Evolutionary conservation across 2,113 vertebrate genomes (phyloP), one percentile per base, ranked within the genome.

Genomic region (Sprattus sprattus): DNA sequence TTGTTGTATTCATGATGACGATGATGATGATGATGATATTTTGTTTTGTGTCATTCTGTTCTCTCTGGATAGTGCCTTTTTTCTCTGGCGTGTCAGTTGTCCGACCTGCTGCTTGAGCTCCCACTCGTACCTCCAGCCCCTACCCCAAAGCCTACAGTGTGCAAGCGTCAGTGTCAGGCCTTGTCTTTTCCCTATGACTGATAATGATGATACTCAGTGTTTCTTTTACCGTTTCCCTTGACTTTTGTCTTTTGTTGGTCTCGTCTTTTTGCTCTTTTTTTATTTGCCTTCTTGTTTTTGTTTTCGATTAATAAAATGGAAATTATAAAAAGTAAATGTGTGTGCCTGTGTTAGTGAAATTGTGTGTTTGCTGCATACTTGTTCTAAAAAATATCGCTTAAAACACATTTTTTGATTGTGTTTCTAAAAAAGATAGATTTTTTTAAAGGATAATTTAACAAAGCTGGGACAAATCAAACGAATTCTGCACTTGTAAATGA

Each of bases 41-140:
- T 15, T 86, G 45, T 88, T 87, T 87, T 52, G 86, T 92, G 88
- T 91, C 89, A 67, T 67, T 83, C 92, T 85, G 90, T 92, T 94
- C 93, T 94, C 94, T 95, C 93, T 94, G 93, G 93, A 95, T 94
- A 95, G 95, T 95, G 95, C 95, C 95, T 96, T 95, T 96, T 95
- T 92, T 95, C 93, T 94, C 93, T 93, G 93, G 93, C 94, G 93
- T 95, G 89, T 94, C 93, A 89, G 92, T 93, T 94, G 91, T 94
- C 92, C 83, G 88, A 91, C 93, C 92, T 93, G 92, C 92, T 92
- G 93, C 91, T 92, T 92, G 89, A 86, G 91, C 22, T 47, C 45
- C 57, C 50, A 44, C 39, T 45, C 57, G 81, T 86, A 81, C 7
- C 86, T 89, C 87, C 45, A 86, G 22, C 89, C 92, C 88, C 88